Evolutionary conservation across 2,888 invertebrate species (phyloP), one percentile per base, ranked within the genome.

Genomic region (Aleiodes alternator): DNA sequence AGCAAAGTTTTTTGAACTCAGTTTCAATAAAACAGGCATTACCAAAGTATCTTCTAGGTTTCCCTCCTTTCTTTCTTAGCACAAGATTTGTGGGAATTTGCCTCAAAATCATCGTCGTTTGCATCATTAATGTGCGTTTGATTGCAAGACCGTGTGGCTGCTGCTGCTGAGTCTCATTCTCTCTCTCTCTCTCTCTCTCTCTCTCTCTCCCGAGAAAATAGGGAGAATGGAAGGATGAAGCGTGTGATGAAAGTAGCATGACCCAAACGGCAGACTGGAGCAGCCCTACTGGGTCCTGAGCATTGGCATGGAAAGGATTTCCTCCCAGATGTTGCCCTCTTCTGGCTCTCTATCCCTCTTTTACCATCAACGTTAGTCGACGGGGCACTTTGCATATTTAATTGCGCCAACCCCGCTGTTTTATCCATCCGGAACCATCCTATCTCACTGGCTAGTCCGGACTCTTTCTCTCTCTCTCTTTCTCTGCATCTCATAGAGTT

Each of bases 381-480:
- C 43, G 81, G 79, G 80, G 76, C 80, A 81, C 82, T 84, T 84
- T 84, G 84, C 85, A 85, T 85, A 83, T 84, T 85, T 85, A 84
- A 85, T 84, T 85, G 82, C 82, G 76, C 72, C 66, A 69, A 61
- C 55, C 55, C 53, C 76, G 69, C 73, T 76, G 76, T 78, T 80
- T 79, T 79, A 80, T 79, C 57, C 61, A 29, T 12, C 55, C 48
- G 50, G 59, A 56, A 73, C 38, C 48, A 50, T 53, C 31, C 12
- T 75, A 14, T 53, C 57, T 51, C 51, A 51, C 61, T 48, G 48
- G 50, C 66, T 48, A 59, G 71, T 57, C 56, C 69, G 6, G 43
- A 59, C 55, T 72, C 69, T 53, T 34, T 34, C 57, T 75, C 55
- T 72, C 69, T 53, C 3, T 34, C 57, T 75, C 51, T 71, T 71